Evolutionary conservation across 2,113 vertebrate species (phyloP).

Genomic region (Xiphias gladius): DNA sequence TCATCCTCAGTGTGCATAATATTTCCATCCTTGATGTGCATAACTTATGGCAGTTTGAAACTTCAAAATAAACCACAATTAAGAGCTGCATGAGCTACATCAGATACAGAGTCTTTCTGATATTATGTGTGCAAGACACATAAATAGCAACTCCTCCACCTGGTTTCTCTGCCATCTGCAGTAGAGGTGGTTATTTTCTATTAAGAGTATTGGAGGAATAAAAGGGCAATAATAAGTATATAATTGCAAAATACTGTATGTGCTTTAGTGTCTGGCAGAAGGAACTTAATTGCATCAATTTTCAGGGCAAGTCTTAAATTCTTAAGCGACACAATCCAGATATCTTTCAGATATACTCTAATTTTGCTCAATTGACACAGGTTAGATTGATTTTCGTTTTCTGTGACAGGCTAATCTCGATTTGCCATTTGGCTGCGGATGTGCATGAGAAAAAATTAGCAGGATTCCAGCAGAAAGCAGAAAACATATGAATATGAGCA

Average conservation of each 20-base stretch:
- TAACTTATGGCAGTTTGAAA: conserved; percentile 8
- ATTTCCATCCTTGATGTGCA: not conserved
- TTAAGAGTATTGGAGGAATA: conserved; percentile 2
- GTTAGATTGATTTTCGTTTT: not conserved
- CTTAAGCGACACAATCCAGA: not conserved
- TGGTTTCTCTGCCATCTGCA: conserved; percentile 2
- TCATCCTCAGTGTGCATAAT: not conserved
- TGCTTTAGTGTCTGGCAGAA: conserved; percentile 2
- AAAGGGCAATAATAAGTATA: conserved; percentile 23
- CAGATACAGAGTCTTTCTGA: not conserved
- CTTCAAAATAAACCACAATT: not conserved
- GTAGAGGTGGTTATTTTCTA: not conserved
- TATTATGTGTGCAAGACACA: not conserved
- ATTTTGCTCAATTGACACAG: not conserved
- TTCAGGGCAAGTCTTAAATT: conserved; percentile 6
- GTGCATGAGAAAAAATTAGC: not conserved
- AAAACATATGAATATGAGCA: not conserved
- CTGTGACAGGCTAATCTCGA: not conserved
- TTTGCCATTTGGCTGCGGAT: not conserved
- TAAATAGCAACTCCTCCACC: not conserved
- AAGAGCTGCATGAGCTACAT: not conserved
- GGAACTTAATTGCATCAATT: conserved; percentile 29
- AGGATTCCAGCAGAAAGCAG: not conserved
- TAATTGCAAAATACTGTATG: not conserved
- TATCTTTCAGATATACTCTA: not conserved